phyloP scores from a whole-genome alignment of 2,113 vertebrate genomes.

The Melanostigma gelatinosum region DNA sequence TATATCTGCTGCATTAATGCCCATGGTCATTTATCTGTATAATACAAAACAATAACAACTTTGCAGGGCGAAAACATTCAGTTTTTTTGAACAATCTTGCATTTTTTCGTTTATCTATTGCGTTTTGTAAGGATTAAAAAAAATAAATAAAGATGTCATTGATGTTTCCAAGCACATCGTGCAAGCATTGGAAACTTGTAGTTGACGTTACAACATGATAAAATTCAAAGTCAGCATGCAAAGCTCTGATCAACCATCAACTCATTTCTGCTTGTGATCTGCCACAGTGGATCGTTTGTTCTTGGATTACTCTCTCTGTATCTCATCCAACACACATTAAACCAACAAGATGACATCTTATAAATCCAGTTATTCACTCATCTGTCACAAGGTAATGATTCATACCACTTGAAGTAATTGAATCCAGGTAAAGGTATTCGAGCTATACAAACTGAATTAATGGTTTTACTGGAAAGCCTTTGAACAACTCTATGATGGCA shows the following conservation, averaged over 20 bases:
- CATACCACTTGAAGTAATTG: conserved; percentile 33
- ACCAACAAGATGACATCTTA: conserved; percentile 28
- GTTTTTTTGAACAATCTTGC: conserved; percentile 9
- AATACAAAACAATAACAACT: background rate
- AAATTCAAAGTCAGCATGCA: conserved; percentile 13
- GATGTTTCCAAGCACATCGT: conserved; percentile 4
- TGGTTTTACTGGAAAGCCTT: conserved; percentile 37
- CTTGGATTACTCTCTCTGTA: conserved; percentile 33
- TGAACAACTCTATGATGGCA: conserved; percentile 24
- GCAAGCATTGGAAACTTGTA: conserved; percentile 5
- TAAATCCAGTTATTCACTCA: conserved; percentile 29
- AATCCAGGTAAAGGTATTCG: conserved; percentile 27
- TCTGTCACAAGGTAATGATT: conserved; percentile 42
- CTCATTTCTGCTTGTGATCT: conserved; percentile 30
- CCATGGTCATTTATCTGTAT: background rate
- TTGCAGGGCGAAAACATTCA: background rate
- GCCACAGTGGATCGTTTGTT: conserved; percentile 50
- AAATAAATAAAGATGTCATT: conserved; percentile 10
- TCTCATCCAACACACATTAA: conserved; percentile 39
- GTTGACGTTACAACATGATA: conserved; percentile 4
- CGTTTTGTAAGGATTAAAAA: conserved; percentile 27
- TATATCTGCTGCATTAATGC: background rate
- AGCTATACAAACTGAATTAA: conserved; percentile 43
- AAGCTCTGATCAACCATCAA: conserved; percentile 44
- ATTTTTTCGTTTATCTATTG: conserved; percentile 20